phyloP scores from a whole-genome alignment of 2,797 vertebrate genomes.

The Sebastes nivosus region DNA sequence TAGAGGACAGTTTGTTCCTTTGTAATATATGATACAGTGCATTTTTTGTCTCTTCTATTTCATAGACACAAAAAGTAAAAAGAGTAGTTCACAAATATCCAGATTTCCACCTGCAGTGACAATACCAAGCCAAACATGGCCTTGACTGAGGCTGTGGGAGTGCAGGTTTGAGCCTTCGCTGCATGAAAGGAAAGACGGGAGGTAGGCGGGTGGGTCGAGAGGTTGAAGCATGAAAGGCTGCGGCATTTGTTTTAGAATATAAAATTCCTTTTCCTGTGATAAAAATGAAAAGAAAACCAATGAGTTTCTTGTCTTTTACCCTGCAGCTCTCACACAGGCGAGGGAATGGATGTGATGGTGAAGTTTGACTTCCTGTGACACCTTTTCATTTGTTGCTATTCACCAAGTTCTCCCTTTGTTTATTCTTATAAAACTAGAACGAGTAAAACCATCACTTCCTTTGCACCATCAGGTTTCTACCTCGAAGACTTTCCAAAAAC shows the following conservation, averaged over 20 bases:
- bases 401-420: background rate
- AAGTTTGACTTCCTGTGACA: background rate
- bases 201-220: background rate
- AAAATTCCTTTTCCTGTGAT: too few relatives aligned
- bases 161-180: background rate
- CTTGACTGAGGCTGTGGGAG: slow-evolving; percentile 8
- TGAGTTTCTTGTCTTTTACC: too few relatives aligned
- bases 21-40: background rate
- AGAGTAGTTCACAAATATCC: background rate
- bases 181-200: background rate
- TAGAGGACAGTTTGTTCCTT: background rate
- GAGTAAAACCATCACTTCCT: background rate
- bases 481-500: background rate
- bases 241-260: too few relatives aligned
- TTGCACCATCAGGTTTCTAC: background rate
- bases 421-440: background rate
- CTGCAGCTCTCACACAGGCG: too few relatives aligned
- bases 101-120: background rate
- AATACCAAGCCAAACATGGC: background rate
- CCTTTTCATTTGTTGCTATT: background rate
- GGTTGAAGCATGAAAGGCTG: background rate
- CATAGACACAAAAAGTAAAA: background rate
- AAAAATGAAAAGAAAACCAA: too few relatives aligned
- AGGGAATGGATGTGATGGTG: too few relatives aligned
- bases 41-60: background rate